A percentile compares a stretch with the other conserved stretches of the same genome.
phyloP scores from a whole-genome alignment of 2,888 invertebrate genomes.

The Eustalomyia histrio region DNA sequence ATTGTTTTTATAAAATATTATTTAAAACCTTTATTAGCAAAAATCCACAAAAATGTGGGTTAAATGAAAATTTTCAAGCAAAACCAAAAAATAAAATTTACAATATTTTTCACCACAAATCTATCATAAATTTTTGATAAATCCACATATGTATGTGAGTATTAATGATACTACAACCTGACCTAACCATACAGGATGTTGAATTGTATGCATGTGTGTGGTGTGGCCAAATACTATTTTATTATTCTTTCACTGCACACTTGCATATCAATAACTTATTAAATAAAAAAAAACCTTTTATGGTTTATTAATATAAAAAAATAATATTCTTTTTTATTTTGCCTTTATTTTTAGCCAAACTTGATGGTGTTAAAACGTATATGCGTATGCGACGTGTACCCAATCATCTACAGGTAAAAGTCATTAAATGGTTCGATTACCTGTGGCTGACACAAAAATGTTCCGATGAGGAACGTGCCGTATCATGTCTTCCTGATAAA shows the following conservation, averaged over 20 bases:
- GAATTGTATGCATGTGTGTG: neutral
- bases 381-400: conserved; percentile 98
- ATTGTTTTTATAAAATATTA: too few species aligned
- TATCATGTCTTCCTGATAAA: conserved; percentile 97
- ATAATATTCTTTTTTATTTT: neutral
- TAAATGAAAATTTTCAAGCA: neutral
- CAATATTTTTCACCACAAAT: conserved; percentile 26
- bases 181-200: neutral
- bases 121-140: conserved; percentile 52
- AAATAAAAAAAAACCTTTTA: neutral
- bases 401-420: conserved; percentile 96
- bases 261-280: neutral
- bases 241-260: neutral
- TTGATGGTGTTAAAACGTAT: conserved; percentile 99
- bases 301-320: neutral
- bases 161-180: neutral
- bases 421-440: conserved; percentile 99
- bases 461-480: conserved; percentile 97
- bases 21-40: too few species aligned
- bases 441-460: conserved; percentile 99
- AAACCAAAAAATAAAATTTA: neutral
- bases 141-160: neutral
- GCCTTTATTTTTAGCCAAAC: conserved; percentile 86
- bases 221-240: neutral
- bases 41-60: neutral